phyloP scores from a whole-genome alignment of 1,140 invertebrate genomes.

The Heliothis virescens region DNA sequence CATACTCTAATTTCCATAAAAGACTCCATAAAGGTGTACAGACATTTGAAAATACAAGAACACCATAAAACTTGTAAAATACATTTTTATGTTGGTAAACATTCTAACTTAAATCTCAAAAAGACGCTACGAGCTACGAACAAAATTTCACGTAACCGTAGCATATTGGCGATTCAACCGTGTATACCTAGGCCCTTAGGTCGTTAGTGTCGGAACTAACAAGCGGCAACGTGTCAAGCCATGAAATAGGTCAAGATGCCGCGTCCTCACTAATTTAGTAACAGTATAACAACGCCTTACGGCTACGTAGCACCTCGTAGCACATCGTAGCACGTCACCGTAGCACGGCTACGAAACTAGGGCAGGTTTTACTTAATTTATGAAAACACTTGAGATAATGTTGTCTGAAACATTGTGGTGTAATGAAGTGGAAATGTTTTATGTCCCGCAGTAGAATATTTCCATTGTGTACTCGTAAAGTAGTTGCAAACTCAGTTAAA shows the following conservation, averaged over 20 bases:
- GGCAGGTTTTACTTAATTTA: slow-evolving; percentile 44
- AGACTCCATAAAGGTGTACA: too few species aligned
- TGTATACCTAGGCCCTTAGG: slow-evolving; percentile 36
- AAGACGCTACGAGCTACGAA: not conserved
- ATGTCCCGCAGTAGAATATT: too few species aligned
- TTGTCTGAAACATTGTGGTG: slow-evolving; percentile 11
- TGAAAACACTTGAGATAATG: slow-evolving; percentile 32
- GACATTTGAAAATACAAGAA: too few species aligned
- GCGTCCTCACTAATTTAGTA: slow-evolving; percentile 58
- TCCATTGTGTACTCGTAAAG: not conserved
- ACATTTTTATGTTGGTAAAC: too few species aligned
- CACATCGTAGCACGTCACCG: slow-evolving; percentile 42
- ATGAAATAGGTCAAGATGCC: slow-evolving; percentile 61
- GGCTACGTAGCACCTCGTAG: slow-evolving; percentile 52
- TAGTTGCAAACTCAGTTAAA: not conserved
- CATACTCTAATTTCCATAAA: too few species aligned
- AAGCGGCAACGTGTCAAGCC: slow-evolving; percentile 53
- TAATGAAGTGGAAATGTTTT: slow-evolving; percentile 11
- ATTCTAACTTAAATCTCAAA: too few species aligned
- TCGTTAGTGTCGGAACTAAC: slow-evolving; percentile 57
- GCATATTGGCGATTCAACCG: slow-evolving; percentile 3
- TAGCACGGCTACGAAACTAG: slow-evolving; percentile 50
- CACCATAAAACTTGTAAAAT: too few species aligned
- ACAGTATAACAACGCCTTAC: slow-evolving; percentile 55
- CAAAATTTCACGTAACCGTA: not conserved